Base-by-base conservation (phyloP, 2,797 vertebrate species). In the Cyclopterus lumpus region DNA sequence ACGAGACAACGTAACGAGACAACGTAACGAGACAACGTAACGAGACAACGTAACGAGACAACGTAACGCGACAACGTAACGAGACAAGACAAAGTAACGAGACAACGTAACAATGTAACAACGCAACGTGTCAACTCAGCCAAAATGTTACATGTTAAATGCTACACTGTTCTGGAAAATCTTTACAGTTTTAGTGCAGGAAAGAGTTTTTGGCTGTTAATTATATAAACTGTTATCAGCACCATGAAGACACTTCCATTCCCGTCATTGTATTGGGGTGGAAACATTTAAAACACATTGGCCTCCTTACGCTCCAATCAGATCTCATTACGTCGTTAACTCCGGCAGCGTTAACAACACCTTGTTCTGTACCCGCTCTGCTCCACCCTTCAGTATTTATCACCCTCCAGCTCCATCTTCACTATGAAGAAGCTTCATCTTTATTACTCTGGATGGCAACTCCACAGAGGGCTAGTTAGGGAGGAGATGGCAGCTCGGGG, bases 391-490 rank as follows among this genome's bases (percentile, higher is more conserved):
- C 75, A 66, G 32, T 61, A 30, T 83, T 80, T 69, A 85, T 81
- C 75, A 59, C 55, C 55, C 67, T 24, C 5, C 1, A 20, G 42
- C 64, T 86, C 67, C 32, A 58, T 80, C 85, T 75, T 76, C 66
- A 79, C 80, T 61, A 73, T 40, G 38, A 40, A 2, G 15, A 62
- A 28, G 73, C 65, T n/a, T 64, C 18, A 10, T 73, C 6, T 6
- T 76, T 81, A 30, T 72, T 38, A 74, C 76, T 82, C 79, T 16
- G 28, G 24, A 30, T 9, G 30, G 53, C 20, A 1, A 4, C 71
- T 63, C 40, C 54, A 64, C 66, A 73, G 65, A 24, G 11, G 59
- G 70, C 51, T 30, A 8, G 60, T 83, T 71, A 73, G 44, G 1
- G 22, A 63, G 42, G 38, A 62, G 72, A 65, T 8, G 18, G 28